A percentile compares a stretch with the other conserved stretches of the same genome.
These are phyloP conservation scores for Acanthococcus lagerstroemiae DNA, from an alignment of 2,888 invertebrate genomes.

Conservation along the genomic window DNA sequence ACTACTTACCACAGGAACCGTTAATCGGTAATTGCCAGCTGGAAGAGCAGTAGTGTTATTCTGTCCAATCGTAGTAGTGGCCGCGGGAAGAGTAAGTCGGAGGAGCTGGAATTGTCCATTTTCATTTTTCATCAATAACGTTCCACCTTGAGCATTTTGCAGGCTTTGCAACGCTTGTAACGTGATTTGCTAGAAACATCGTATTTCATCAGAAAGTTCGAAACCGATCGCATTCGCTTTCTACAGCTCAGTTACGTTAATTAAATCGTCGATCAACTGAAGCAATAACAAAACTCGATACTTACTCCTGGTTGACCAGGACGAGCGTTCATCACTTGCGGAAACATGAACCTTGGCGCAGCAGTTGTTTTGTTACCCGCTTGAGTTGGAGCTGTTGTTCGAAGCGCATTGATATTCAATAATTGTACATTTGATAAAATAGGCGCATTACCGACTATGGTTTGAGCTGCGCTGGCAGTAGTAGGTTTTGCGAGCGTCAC, in stretches of 20 bases:
- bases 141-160: conserved; percentile 71
- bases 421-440: conserved; percentile 71
- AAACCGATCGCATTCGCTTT: too few species aligned
- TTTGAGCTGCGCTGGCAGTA: conserved; percentile 36
- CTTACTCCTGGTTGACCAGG: conserved; percentile 72
- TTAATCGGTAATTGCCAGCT: conserved; percentile 57
- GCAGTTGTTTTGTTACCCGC: conserved; percentile 59
- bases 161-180: conserved; percentile 76
- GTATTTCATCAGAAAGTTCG: not conserved
- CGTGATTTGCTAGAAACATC: conserved; percentile 59
- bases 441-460: conserved; percentile 52
- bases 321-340: conserved; percentile 68
- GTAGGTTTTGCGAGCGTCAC: conserved; percentile 12
- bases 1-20: conserved; percentile 74
- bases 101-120: conserved; percentile 91
- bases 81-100: conserved; percentile 65
- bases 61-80: conserved; percentile 41
- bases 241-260: too few species aligned
- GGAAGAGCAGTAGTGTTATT: conserved; percentile 35
- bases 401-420: conserved; percentile 55
- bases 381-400: conserved; percentile 57
- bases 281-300: conserved; percentile 35
- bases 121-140: conserved; percentile 89
- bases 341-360: conserved; percentile 64
- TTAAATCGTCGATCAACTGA: too few species aligned